phyloP scores from a whole-genome alignment of 2,797 vertebrate genomes.

The Pipistrellus kuhlii region DNA sequence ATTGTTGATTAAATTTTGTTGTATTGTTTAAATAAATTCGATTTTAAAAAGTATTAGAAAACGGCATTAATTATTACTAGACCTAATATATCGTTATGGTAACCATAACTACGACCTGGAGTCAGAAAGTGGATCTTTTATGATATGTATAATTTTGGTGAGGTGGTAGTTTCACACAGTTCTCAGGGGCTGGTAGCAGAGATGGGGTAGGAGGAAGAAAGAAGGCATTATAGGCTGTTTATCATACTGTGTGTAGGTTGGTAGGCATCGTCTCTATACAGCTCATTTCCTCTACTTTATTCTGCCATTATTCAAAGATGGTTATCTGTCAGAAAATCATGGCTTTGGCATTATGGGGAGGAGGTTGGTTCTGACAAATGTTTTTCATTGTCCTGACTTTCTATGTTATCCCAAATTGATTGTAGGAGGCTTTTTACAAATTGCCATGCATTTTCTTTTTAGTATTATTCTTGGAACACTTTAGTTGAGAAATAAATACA shows the following conservation, averaged over 20 bases:
- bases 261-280: neutral
- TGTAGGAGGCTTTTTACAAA: neutral
- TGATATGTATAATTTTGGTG: conserved; percentile 36
- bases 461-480: neutral
- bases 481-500: conserved; percentile 30
- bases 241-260: conserved; percentile 8
- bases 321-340: conserved; percentile 9
- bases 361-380: conserved; percentile 1
- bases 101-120: conserved; percentile 46
- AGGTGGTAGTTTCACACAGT: neutral
- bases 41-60: too few species aligned
- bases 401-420: neutral
- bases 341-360: neutral
- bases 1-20: too few species aligned
- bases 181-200: neutral
- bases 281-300: conserved; percentile 47
- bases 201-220: neutral
- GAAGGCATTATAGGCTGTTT: neutral
- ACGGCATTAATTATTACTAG: too few species aligned
- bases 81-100: conserved; percentile 51
- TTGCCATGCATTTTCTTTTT: conserved; percentile 49
- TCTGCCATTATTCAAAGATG: conserved; percentile 49
- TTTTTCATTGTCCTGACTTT: conserved; percentile 41
- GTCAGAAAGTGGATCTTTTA: conserved; percentile 56
- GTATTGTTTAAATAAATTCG: too few species aligned